Base-by-base conservation (phyloP, 2,113 vertebrate genomes). In the Scolopax mira region DNA sequence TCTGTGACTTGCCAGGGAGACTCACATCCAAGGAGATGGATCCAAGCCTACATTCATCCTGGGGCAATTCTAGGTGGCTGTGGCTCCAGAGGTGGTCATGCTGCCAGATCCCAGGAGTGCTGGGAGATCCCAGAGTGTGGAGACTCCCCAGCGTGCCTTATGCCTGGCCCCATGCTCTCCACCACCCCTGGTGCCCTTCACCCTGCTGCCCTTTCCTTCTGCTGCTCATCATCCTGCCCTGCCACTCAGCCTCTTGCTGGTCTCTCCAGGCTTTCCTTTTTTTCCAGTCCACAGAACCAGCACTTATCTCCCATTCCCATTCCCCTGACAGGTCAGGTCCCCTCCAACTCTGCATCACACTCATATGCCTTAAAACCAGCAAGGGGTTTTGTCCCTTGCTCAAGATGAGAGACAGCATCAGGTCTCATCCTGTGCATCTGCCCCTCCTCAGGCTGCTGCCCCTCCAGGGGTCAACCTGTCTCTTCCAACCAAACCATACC, bases 271-370 rank as follows among this genome's bases (percentile, higher is more conserved):
- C 17, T 69, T 8, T 86, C 25, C 10, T 51, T 42, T 65, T 58
- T 30, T 69, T 42, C 39, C 24, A 33, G 33, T 21, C 6, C 39
- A 49, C 39, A 80, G 23, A 86, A 64, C 10, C 30, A 61, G 18
- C 1, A 2, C 7, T 10, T 4, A 2, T 5, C 21, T 79, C 44
- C 8, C 18, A 57, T 10, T 11, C 30, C 22, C 3, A 4, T 21
- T 5, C 2, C 6, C 10, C 14, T 2, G 4, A 10, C 24, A 70
- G 10, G 23, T 44, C 79, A 85, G 24, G 9, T 37, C 11, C 46
- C 65, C 41, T 83, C 46, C 46, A 78, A 15, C 33, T 39, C 33
- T 5, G 0, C 1, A 3, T 15, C 44, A 66, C 0, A 0, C 14
- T 51, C 27, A 42, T n/a, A 14, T 0, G 3, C 8, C 46, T 90